Percentiles rank a stretch among this genome's conserved stretches.
Evolutionary conservation across 1,140 invertebrate species (phyloP).

Genomic region (Anadara kagoshimensis): DNA sequence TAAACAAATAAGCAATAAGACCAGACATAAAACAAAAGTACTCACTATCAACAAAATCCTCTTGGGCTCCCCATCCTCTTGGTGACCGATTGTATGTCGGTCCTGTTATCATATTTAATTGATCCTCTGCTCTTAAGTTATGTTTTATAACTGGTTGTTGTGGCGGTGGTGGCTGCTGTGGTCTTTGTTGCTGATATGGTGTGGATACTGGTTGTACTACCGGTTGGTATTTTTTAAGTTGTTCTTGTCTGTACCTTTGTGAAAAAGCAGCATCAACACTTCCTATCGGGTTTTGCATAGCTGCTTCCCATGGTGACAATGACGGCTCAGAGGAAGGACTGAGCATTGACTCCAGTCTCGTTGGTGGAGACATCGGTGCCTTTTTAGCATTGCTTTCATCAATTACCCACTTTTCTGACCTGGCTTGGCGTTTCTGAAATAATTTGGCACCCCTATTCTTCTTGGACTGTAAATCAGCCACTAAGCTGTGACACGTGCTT

Average conservation of each 20-base stretch:
- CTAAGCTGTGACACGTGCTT: conserved; percentile 56
- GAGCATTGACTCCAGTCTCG: conserved; percentile 64
- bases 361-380: conserved; percentile 37
- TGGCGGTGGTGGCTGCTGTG: conserved; percentile 2
- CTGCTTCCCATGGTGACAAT: conserved; percentile 84
- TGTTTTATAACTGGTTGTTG: conserved; percentile 8
- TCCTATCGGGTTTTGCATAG: conserved; percentile 79
- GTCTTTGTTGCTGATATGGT: conserved; percentile 1
- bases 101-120: conserved; percentile 37
- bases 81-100: conserved; percentile 60
- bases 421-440: conserved; percentile 89
- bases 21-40: too few species aligned
- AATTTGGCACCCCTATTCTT: conserved; percentile 82
- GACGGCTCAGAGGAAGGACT: conserved; percentile 74
- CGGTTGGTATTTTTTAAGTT: conserved; percentile 42
- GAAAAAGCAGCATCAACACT: conserved; percentile 82
- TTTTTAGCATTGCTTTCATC: conserved; percentile 79
- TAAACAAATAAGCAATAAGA: too few species aligned
- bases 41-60: too few species aligned
- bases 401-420: conserved; percentile 90
- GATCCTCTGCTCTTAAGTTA: conserved; percentile 30
- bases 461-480: conserved; percentile 55
- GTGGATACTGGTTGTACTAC: conserved; percentile 27
- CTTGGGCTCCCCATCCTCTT: conserved; percentile 47
- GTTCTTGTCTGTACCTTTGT: conserved; percentile 33